phyloP scores from a whole-genome alignment of 2,888 invertebrate species.

The Epirrhoe alternata region DNA sequence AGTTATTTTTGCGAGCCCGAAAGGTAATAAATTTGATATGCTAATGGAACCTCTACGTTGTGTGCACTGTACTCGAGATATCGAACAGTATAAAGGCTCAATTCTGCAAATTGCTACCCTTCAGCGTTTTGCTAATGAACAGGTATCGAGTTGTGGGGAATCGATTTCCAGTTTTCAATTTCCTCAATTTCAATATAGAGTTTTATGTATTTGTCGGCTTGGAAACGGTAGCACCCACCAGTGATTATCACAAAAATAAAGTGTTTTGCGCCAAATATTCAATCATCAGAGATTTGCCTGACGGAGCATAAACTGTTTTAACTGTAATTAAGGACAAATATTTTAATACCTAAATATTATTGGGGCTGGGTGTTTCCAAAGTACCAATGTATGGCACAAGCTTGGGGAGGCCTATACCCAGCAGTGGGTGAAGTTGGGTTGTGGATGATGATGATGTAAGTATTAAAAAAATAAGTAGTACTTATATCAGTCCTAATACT shows the following conservation, averaged over 20 bases:
- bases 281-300: no score
- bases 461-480: no score
- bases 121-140: conserved; percentile 26
- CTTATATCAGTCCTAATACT: no score
- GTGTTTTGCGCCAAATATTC: not conserved
- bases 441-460: no score
- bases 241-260: no score
- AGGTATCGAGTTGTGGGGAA: conserved; percentile 5
- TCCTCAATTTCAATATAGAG: conserved; percentile 3
- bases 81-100: conserved; percentile 14
- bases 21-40: not conserved
- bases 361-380: no score
- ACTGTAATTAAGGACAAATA: no score
- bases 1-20: not conserved
- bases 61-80: not conserved
- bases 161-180: not conserved
- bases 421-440: no score
- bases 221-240: not conserved
- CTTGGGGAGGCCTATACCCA: no score
- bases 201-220: not conserved
- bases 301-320: no score
- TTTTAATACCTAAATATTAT: no score
- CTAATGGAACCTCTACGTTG: not conserved
- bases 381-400: no score
- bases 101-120: conserved; percentile 21